Conservation (phyloP, 2,113 vertebrate species). For the Brachypteracias leptosomus region DNA sequence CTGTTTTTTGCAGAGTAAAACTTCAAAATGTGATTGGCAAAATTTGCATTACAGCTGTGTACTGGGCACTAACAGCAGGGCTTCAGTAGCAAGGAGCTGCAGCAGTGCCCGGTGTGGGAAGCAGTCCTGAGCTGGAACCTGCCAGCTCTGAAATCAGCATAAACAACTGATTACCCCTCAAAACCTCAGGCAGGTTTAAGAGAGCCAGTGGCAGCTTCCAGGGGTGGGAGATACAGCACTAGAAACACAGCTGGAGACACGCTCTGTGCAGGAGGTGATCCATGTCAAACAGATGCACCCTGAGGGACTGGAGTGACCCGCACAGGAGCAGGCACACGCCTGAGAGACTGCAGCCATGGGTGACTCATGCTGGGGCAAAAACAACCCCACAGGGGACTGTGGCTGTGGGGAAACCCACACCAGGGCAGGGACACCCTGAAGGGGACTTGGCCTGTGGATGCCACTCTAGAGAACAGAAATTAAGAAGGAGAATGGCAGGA, state of each 20-base stretch:
- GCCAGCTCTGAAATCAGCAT: background rate
- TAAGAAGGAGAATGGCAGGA: background rate
- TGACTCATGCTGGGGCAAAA: background rate
- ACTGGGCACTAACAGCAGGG: background rate
- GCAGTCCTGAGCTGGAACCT: background rate
- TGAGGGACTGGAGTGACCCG: background rate
- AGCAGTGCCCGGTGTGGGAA: fast-evolving
- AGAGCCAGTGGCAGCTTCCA: background rate
- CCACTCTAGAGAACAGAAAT: background rate
- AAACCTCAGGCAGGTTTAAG: background rate
- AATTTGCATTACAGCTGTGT: background rate
- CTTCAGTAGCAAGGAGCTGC: background rate
- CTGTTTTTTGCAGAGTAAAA: background rate
- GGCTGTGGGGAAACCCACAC: background rate
- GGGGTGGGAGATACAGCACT: no score
- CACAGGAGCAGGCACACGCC: no score
- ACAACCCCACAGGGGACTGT: no score
- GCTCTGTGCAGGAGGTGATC: fast-evolving
- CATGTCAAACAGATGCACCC: background rate
- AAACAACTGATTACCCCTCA: background rate
- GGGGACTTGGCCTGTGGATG: background rate
- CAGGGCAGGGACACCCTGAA: background rate
- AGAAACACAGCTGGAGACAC: fast-evolving
- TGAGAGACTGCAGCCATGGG: background rate
- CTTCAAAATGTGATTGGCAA: background rate